A percentile compares a stretch with the other conserved stretches of the same genome.
Evolutionary conservation across 1,140 invertebrate species (phyloP).

Genomic region (Papilio polyxenes): DNA sequence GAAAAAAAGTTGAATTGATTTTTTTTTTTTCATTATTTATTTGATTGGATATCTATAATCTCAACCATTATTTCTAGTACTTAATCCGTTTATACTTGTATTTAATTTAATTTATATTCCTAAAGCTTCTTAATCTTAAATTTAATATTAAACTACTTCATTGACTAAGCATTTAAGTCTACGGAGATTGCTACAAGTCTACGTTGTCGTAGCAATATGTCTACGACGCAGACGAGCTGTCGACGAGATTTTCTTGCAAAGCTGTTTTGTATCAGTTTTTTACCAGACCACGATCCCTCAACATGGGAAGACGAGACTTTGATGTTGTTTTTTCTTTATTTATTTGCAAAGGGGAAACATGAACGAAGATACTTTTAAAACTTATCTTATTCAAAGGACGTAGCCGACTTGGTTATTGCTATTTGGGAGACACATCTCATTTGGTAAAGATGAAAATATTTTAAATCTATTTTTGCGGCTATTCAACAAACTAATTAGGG

Average conservation of each 20-base stretch:
- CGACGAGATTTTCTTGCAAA: conserved; percentile 12
- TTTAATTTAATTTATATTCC: no score
- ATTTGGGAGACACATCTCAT: neutral
- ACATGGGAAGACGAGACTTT: neutral
- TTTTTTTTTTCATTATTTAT: no score
- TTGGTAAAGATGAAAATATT: no score
- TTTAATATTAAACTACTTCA: neutral
- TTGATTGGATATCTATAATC: no score
- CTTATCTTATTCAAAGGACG: neutral
- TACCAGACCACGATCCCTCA: neutral
- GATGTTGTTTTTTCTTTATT: neutral
- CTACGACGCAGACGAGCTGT: conserved; percentile 4
- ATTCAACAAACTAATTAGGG: no score
- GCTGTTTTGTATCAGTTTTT: conserved; percentile 10
- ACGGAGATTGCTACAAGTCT: neutral
- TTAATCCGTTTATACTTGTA: no score
- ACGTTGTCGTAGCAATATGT: neutral
- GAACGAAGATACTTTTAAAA: neutral
- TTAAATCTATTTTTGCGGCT: neutral
- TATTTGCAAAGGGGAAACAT: neutral
- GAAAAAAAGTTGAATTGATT: no score
- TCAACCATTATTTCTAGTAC: no score
- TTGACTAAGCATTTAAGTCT: neutral
- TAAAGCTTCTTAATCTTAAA: no score
- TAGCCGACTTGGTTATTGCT: neutral